Conservation (phyloP, 2,888 invertebrate species). For the Trissoscelio sp. region DNA sequence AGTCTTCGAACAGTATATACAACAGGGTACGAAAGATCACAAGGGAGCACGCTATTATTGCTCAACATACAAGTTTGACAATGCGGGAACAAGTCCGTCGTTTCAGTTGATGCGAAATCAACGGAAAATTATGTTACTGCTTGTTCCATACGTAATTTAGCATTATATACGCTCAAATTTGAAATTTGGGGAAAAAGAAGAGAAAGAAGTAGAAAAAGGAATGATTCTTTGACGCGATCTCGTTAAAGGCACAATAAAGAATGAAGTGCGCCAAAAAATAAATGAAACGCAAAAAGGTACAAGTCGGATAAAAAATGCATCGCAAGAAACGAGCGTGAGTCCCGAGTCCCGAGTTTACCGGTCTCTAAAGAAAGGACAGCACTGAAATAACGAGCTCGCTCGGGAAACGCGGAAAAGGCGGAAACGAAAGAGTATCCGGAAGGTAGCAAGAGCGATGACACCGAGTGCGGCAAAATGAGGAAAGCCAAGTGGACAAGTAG, state of each 20-base stretch:
- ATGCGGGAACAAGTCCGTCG: slow-evolving; percentile 24
- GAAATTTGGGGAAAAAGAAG: neutral
- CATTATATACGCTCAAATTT: neutral
- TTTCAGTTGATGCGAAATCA: slow-evolving; percentile 12
- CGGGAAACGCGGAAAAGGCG: slow-evolving; percentile 67
- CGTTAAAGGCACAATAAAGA: slow-evolving; percentile 37
- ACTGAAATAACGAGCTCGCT: slow-evolving; percentile 59
- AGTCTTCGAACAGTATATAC: slow-evolving; percentile 48
- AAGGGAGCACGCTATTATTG: slow-evolving; percentile 56
- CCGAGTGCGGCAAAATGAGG: slow-evolving; percentile 51
- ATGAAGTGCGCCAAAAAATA: slow-evolving; percentile 37
- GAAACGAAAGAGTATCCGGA: slow-evolving; percentile 69
- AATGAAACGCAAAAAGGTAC: slow-evolving; percentile 52
- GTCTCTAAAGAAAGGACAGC: slow-evolving; percentile 51
- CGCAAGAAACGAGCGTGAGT: slow-evolving; percentile 39
- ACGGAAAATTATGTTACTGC: slow-evolving; percentile 27
- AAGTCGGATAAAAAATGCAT: slow-evolving; percentile 59
- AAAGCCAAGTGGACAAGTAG: slow-evolving; percentile 62
- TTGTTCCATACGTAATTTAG: neutral
- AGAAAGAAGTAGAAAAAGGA: no score
- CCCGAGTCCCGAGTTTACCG: slow-evolving; percentile 3
- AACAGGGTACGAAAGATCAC: slow-evolving; percentile 53
- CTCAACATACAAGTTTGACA: slow-evolving; percentile 51
- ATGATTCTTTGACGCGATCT: slow-evolving; percentile 3
- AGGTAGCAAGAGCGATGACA: slow-evolving; percentile 67